phyloP scores from a whole-genome alignment of 1,140 invertebrate species.

The Belonocnema kinseyi region DNA sequence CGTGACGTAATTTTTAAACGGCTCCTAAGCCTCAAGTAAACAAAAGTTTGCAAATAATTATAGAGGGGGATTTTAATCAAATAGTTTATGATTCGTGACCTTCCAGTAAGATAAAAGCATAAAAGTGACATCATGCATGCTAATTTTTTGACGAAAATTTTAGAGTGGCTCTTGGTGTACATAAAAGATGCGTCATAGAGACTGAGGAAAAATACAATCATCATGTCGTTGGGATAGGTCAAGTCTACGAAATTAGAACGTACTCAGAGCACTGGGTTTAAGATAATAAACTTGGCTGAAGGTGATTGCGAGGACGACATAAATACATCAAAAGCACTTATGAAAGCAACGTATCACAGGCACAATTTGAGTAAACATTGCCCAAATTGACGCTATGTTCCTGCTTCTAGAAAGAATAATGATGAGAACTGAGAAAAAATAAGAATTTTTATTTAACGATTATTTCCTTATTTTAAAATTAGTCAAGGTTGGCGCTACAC shows the following conservation, averaged over 20 bases:
- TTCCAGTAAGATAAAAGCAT: background rate
- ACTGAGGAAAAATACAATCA: conserved; percentile 5
- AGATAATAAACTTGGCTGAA: conserved; percentile 7
- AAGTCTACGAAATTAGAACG: conserved; percentile 12
- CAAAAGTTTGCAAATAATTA: background rate
- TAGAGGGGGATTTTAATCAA: background rate
- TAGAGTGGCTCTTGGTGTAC: background rate
- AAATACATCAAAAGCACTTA: conserved; percentile 11
- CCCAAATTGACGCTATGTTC: background rate
- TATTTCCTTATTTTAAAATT: background rate
- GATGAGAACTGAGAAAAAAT: background rate
- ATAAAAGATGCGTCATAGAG: background rate
- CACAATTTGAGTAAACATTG: conserved; percentile 1
- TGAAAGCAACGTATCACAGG: background rate
- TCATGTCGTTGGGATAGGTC: conserved; percentile 35
- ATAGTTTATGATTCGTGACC: background rate
- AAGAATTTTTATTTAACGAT: background rate
- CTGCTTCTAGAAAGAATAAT: too few relatives aligned
- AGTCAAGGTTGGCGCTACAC: too few relatives aligned
- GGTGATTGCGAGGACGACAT: conserved; percentile 22
- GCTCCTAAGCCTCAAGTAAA: background rate
- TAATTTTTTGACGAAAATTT: background rate
- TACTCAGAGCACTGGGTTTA: background rate
- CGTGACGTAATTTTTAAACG: too few relatives aligned
- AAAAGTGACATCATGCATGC: background rate